Conservation (phyloP, 2,113 vertebrate genomes). For the Pungitius pungitius region DNA sequence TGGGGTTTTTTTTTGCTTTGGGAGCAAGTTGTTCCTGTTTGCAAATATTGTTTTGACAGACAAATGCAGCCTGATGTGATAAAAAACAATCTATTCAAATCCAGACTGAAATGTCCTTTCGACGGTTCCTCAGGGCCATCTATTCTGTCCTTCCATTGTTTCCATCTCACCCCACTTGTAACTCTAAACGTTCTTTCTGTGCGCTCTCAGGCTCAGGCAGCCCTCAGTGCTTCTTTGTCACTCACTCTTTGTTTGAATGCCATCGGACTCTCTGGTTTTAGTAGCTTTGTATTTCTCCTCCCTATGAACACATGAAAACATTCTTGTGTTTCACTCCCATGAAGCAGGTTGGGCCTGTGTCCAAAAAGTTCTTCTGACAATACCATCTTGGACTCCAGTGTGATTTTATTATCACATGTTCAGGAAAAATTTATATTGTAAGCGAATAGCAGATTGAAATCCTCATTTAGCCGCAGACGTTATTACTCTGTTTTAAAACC, state of each 20-base stretch:
- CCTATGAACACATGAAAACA: background rate
- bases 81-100: background rate
- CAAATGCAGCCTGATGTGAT: slow-evolving; percentile 1
- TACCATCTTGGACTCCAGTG: background rate
- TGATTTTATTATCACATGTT: slow-evolving; percentile 8
- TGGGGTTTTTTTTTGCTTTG: slow-evolving; percentile 17
- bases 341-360: slow-evolving; percentile 9
- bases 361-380: background rate
- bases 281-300: slow-evolving; percentile 25
- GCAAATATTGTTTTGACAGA: slow-evolving; percentile 52
- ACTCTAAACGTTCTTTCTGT: slow-evolving; percentile 31
- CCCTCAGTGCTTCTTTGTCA: slow-evolving; percentile 4
- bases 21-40: slow-evolving; percentile 13
- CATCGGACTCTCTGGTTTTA: slow-evolving; percentile 59
- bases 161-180: slow-evolving; percentile 31
- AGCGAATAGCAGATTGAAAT: slow-evolving; percentile 43
- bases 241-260: slow-evolving; percentile 21
- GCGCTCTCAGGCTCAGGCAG: slow-evolving; percentile 23
- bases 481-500: slow-evolving; percentile 66
- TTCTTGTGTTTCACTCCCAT: slow-evolving; percentile 6
- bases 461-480: slow-evolving; percentile 47
- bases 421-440: slow-evolving; percentile 8
- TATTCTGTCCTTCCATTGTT: slow-evolving; percentile 36
- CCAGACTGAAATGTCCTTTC: slow-evolving; percentile 12
- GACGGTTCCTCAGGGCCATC: background rate